Evolutionary conservation across 2,888 invertebrate genomes (phyloP).

Genomic region (Minunthozetes semirufus): DNA sequence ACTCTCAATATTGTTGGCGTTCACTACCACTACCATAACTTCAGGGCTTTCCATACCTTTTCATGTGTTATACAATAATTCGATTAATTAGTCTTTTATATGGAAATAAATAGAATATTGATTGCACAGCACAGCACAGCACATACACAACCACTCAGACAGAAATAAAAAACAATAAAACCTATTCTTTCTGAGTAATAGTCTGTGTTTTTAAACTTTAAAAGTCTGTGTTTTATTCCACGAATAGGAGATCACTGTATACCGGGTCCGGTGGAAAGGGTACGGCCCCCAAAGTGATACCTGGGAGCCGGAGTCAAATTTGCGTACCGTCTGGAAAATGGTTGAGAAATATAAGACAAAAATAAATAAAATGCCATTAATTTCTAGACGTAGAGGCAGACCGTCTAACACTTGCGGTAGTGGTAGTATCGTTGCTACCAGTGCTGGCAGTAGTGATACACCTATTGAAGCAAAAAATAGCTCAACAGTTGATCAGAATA

Average conservation of each 20-base stretch:
- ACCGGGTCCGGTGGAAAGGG: constrained; percentile 47
- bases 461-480: background rate
- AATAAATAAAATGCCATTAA: constrained; percentile 25
- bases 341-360: constrained; percentile 45
- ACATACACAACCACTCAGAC: background rate
- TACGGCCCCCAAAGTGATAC: constrained; percentile 48
- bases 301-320: constrained; percentile 49
- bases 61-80: background rate
- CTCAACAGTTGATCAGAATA: constrained; percentile 8
- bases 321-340: constrained; percentile 47
- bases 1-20: background rate
- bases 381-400: constrained; percentile 11
- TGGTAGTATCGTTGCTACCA: background rate
- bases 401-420: background rate
- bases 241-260: constrained; percentile 41
- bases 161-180: background rate
- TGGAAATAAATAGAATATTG: too few relatives aligned
- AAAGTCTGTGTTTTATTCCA: background rate
- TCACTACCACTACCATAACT: background rate
- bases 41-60: background rate
- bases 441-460: background rate
- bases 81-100: too few relatives aligned
- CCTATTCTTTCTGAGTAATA: background rate
- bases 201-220: too few relatives aligned
- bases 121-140: too few relatives aligned